Evolutionary conservation across 2,888 invertebrate species (phyloP), one percentile per base, ranked within the genome.

Genomic region (Drosophila ustulata): DNA sequence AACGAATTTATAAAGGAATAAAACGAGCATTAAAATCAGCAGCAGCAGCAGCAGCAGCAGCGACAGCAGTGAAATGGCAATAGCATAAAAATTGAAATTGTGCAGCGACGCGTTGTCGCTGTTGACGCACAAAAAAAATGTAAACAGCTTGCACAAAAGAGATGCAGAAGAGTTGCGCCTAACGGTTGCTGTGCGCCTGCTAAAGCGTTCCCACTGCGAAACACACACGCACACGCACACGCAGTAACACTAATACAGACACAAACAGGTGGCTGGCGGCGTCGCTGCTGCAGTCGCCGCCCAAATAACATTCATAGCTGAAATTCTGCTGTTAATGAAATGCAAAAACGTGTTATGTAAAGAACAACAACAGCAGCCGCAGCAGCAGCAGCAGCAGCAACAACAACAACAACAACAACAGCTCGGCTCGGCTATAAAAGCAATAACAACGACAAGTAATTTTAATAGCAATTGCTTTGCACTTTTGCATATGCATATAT

Each of bases 311-410:
- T 75, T 80, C 53, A 66, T 64, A 77, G 46, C 77, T 81, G 43
- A 57, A 79, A 73, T 74, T 77, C 50, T 68, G 70, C 72, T 72
- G 70, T 66, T 78, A 81, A 83, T 83, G 77, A 78, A 83, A 81
- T 82, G 81, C 82, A 75, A 72, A 79, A 83, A 75, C 78, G 75
- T 83, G 81, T 82, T 82, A 83, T 83, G 83, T 81, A 82, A 82
- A 69, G 59, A 71, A 58, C 49, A 76, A 26, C 49, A 76, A 45
- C 18, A 18, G 18, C 18, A 18, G 18, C 18, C 18, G 18, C 57
- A 64, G 23, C 66, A 67, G 37, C 56, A 64, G 18, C 61, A 62
- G 11, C 28, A 62, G 1, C 18, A 18, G 1, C 18, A 18, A 18
- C 41, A 64, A 58, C 57, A 64, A 28, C 66, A 67, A 43, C 56